Evolutionary conservation across 2,888 invertebrate species (phyloP).

Genomic region (Siphonodentalium dalli): DNA sequence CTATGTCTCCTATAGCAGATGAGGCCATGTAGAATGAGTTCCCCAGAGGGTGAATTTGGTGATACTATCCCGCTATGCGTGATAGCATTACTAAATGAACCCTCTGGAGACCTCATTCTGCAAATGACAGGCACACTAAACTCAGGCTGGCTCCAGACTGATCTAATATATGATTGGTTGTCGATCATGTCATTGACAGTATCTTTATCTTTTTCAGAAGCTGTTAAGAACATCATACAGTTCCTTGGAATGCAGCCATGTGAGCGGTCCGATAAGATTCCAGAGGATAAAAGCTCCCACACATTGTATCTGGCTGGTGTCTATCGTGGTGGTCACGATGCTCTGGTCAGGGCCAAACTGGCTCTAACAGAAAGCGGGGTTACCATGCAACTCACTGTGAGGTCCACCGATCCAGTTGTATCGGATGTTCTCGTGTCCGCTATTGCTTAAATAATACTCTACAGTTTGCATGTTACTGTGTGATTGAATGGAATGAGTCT

Average conservation of each 20-base stretch:
- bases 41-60: too few species aligned
- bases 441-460: conserved; percentile 49
- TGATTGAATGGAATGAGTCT: too few species aligned
- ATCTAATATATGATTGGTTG: background rate
- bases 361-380: conserved; percentile 79
- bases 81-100: too few species aligned
- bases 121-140: too few species aligned
- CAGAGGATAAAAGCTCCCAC: conserved; percentile 82
- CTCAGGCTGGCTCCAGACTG: too few species aligned
- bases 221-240: conserved; percentile 81
- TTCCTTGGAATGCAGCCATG: conserved; percentile 86
- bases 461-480: too few species aligned
- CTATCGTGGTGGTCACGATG: conserved; percentile 89
- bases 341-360: conserved; percentile 85
- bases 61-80: too few species aligned
- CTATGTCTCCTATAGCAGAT: too few species aligned
- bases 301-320: conserved; percentile 82
- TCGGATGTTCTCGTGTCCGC: conserved; percentile 78
- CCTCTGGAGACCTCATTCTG: too few species aligned
- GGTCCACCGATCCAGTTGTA: conserved; percentile 84
- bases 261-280: conserved; percentile 83
- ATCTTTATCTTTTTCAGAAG: conserved; percentile 68
- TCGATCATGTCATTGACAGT: background rate
- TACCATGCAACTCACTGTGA: conserved; percentile 90
- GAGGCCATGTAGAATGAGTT: too few species aligned